These are phyloP conservation scores for Microchirus variegatus DNA, from an alignment of 2,797 vertebrate genomes.

Conservation along the genomic window DNA sequence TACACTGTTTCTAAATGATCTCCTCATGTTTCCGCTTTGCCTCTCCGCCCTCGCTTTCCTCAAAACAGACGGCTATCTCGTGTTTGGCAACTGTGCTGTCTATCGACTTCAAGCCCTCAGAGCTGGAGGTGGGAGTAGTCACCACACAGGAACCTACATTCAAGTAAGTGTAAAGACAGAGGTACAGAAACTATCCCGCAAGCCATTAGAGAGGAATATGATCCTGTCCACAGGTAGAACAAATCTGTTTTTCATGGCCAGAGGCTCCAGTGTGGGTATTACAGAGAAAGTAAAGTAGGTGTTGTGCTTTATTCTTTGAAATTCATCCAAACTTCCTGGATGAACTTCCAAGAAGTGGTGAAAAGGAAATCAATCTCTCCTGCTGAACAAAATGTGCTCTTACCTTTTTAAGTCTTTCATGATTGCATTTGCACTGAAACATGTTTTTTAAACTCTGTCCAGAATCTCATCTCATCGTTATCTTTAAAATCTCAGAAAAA, in stretches of 20 bases:
- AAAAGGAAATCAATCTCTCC: background rate
- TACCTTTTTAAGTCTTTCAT: too few species aligned
- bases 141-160: slow-evolving; percentile 88
- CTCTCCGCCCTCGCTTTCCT: background rate
- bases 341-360: background rate
- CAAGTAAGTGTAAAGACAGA: slow-evolving; percentile 77
- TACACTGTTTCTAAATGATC: background rate
- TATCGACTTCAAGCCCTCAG: slow-evolving; percentile 94
- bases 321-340: background rate
- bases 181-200: background rate
- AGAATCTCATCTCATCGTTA: background rate
- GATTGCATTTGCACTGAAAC: too few species aligned
- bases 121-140: slow-evolving; percentile 92
- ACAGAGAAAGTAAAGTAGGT: background rate
- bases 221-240: background rate
- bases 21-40: background rate
- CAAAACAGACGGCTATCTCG: slow-evolving; percentile 87
- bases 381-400: background rate
- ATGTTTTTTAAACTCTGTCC: slow-evolving; percentile 12
- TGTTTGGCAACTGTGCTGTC: slow-evolving; percentile 91
- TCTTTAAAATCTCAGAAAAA: slow-evolving; percentile 12
- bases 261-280: background rate
- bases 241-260: background rate
- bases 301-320: background rate
- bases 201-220: background rate